phyloP scores from a whole-genome alignment of 1,140 invertebrate species.

The Holotrichia oblita region DNA sequence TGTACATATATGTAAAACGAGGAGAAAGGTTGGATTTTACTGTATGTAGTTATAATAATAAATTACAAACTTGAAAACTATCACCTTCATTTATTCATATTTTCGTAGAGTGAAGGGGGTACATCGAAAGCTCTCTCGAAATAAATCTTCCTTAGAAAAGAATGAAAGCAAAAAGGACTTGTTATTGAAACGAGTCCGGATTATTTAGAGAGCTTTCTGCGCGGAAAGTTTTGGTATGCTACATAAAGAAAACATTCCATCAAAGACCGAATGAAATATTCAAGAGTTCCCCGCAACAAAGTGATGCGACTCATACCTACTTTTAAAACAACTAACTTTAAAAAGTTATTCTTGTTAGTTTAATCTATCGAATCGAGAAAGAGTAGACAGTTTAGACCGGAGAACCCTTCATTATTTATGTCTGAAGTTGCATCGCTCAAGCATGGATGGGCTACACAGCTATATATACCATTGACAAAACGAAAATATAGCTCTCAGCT shows the following conservation, averaged over 20 bases:
- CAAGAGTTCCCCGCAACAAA: slow-evolving; percentile 34
- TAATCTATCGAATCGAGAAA: slow-evolving; percentile 37
- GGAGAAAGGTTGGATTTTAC: too few relatives aligned
- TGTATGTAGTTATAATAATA: too few relatives aligned
- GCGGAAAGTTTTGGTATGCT: slow-evolving; percentile 4
- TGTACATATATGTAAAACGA: background rate
- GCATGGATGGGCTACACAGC: background rate
- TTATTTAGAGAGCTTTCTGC: slow-evolving; percentile 23
- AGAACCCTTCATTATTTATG: slow-evolving; percentile 36
- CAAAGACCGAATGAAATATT: slow-evolving; percentile 36
- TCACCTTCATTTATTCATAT: too few relatives aligned
- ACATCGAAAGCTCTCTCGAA: background rate
- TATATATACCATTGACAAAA: background rate
- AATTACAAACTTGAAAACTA: too few relatives aligned
- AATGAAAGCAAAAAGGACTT: background rate
- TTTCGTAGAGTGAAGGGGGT: too few relatives aligned
- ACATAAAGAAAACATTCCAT: slow-evolving; percentile 29
- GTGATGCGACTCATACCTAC: slow-evolving; percentile 31
- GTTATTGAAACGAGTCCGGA: slow-evolving; percentile 19
- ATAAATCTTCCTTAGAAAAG: background rate
- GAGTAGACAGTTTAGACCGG: slow-evolving; percentile 32
- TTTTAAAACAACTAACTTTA: slow-evolving; percentile 40
- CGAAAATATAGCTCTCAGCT: background rate
- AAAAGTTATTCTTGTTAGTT: slow-evolving; percentile 41
- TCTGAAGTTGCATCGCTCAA: slow-evolving; percentile 34